These are phyloP conservation scores for Diprion similis DNA, from an alignment of 1,140 invertebrate species.

Conservation along the genomic window DNA sequence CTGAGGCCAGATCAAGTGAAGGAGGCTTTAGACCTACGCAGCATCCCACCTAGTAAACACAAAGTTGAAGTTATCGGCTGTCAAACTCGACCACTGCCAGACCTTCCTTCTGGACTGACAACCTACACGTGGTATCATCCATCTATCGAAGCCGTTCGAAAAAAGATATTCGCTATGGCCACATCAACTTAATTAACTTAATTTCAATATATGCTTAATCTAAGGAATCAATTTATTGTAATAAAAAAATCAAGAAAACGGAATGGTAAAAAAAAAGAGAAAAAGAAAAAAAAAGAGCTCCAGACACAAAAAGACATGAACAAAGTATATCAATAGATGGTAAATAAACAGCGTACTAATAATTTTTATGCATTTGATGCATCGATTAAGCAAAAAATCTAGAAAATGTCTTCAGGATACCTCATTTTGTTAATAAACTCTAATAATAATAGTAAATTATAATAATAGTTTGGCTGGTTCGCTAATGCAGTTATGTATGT, in stretches of 20 bases:
- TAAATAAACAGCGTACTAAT: too few relatives aligned
- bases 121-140: constrained; percentile 42
- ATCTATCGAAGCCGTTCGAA: constrained; percentile 40
- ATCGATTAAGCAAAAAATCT: too few relatives aligned
- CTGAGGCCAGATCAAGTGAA: constrained; percentile 50
- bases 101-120: constrained; percentile 24
- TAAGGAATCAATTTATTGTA: background rate
- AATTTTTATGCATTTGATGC: too few relatives aligned
- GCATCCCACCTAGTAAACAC: constrained; percentile 51
- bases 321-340: too few relatives aligned
- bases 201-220: background rate
- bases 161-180: constrained; percentile 48
- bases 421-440: too few relatives aligned
- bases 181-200: constrained; percentile 21
- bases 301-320: too few relatives aligned
- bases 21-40: constrained; percentile 52
- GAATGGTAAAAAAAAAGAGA: background rate
- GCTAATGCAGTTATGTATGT: too few relatives aligned
- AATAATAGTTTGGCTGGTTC: too few relatives aligned
- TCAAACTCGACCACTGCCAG: constrained; percentile 43
- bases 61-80: constrained; percentile 54
- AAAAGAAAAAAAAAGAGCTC: background rate
- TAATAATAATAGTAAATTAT: too few relatives aligned
- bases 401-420: too few relatives aligned
- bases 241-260: background rate